Evolutionary conservation across 2,888 invertebrate genomes (phyloP).

Genomic region (Dioctria rufipes): DNA sequence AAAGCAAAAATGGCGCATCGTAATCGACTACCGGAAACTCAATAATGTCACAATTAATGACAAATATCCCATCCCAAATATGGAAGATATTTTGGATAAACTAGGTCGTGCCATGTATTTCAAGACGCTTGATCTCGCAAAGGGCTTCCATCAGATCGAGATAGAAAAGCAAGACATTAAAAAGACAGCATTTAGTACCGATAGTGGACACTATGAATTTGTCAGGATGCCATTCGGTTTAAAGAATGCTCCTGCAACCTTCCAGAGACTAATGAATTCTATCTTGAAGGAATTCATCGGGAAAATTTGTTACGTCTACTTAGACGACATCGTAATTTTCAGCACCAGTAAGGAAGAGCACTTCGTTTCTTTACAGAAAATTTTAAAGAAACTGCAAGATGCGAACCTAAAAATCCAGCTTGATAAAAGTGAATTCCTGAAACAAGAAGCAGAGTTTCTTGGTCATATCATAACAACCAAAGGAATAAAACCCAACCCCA

Average conservation of each 20-base stretch:
- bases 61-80: constrained; percentile 59
- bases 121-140: no score
- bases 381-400: no score
- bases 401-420: no score
- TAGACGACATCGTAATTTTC: neutral
- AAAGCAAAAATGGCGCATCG: no score
- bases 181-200: constrained; percentile 62
- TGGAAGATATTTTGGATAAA: constrained; percentile 64
- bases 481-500: constrained; percentile 1
- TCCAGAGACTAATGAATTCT: constrained; percentile 15
- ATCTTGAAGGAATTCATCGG: neutral
- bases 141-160: no score
- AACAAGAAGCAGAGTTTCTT: neutral
- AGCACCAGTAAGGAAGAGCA: constrained; percentile 4
- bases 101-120: constrained; percentile 62
- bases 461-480: constrained; percentile 16
- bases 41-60: no score
- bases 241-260: neutral
- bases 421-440: constrained; percentile 5
- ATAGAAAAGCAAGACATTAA: constrained; percentile 56
- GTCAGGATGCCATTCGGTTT: no score
- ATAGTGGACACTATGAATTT: no score
- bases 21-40: no score
- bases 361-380: constrained; percentile 40
- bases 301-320: neutral